Percentiles rank a stretch among this genome's conserved stretches.
Conservation (phyloP, 2,113 vertebrate genomes). For the Passer montanus region DNA sequence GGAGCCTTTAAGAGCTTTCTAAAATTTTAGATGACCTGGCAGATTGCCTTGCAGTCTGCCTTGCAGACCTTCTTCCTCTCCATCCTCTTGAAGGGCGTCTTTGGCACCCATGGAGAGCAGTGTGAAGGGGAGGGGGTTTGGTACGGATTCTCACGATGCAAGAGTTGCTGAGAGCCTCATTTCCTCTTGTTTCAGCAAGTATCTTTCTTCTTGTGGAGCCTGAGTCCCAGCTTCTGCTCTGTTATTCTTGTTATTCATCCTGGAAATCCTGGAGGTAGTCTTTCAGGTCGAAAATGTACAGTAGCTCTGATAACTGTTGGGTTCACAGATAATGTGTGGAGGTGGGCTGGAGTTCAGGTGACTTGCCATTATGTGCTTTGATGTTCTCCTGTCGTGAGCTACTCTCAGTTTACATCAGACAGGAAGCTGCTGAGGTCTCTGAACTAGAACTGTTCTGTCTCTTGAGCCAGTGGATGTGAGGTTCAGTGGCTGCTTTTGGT, state of each 20-base stretch:
- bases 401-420: not conserved
- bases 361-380: not conserved
- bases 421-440: not conserved
- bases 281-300: not conserved
- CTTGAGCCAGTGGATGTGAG: not conserved
- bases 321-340: not conserved
- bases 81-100: conserved; percentile 1
- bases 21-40: conserved; percentile 36
- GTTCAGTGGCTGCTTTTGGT: fast-evolving
- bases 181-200: not conserved
- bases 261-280: not conserved
- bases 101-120: not conserved
- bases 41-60: conserved; percentile 28
- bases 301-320: not conserved
- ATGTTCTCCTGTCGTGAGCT: not conserved
- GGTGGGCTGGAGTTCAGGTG: not conserved
- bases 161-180: not conserved
- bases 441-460: not conserved
- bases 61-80: conserved; percentile 20
- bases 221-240: not conserved
- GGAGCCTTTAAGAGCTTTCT: conserved; percentile 35
- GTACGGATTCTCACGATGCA: not conserved
- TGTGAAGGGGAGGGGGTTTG: not conserved
- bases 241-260: not conserved
- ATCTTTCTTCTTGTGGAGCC: not conserved